phyloP scores from a whole-genome alignment of 2,797 vertebrate species.

The Fundulus diaphanus region DNA sequence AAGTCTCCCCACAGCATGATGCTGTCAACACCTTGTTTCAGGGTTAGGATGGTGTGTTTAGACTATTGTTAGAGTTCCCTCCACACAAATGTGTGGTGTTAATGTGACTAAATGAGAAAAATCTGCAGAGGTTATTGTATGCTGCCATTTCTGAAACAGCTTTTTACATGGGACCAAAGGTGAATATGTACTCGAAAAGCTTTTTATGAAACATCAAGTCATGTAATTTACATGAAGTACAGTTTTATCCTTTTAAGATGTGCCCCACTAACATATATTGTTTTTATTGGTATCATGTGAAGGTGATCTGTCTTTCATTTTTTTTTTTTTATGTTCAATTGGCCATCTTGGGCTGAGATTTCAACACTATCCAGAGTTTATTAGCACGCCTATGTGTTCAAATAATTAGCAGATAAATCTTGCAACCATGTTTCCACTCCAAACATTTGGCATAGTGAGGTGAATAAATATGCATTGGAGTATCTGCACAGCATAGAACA shows the following conservation, averaged over 20 bases:
- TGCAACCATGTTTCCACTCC: neutral
- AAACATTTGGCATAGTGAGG: neutral
- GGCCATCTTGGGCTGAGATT: neutral
- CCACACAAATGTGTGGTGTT: neutral
- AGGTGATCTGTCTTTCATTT: neutral
- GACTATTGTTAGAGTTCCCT: neutral
- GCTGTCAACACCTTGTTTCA: neutral
- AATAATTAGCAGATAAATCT: neutral
- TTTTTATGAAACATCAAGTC: too few species aligned
- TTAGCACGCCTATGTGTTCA: neutral
- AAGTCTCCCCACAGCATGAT: neutral
- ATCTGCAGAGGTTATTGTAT: neutral
- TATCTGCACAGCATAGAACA: neutral
- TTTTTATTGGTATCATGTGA: too few species aligned
- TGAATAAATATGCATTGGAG: neutral
- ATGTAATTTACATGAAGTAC: too few species aligned
- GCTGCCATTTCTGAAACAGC: too few species aligned
- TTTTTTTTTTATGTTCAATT: neutral
- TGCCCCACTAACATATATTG: too few species aligned
- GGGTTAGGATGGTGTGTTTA: neutral
- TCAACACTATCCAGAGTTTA: neutral
- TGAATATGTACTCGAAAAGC: too few species aligned
- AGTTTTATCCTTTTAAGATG: too few species aligned
- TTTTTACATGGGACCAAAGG: too few species aligned
- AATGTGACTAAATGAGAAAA: neutral